Base-by-base conservation (phyloP, 2,797 vertebrate species). In the Dicrostonyx torquatus region DNA sequence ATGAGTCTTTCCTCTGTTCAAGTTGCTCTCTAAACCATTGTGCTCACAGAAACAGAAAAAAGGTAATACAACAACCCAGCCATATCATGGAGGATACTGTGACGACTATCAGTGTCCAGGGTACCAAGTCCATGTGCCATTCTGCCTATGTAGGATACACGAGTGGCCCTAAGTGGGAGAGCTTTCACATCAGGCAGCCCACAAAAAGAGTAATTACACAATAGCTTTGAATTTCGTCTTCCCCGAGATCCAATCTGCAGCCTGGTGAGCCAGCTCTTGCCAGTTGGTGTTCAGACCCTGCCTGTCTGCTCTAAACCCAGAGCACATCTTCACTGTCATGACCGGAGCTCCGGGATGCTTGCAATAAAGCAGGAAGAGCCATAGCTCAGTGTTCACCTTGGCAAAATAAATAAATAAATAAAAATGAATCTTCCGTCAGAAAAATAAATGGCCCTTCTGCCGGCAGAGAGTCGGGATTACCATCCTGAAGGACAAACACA, bases 361-460 rank as follows among this genome's bases (percentile, higher is more conserved):
- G 6, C 40, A 73, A 95, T 29, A 62, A 79, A 93, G 73, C 48
- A 50, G 4, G 14, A 64, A 62, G 68, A 48, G 53, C 68, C 70
- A 84, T 77, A 80, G 87, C 70, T 95, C 96, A 72, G 96, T 50
- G 53, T 91, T 90, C 85, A 76, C 90, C 95, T 94, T 87, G 85
- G 91, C 86, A 66, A 72, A 87, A 92, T 77, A 87, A 87, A 92
- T 64, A 89, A 90, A 93, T 68, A 94, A 95, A n/a, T 68, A 37
- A 93, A 76, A 90, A 93, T 58, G 84, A 91, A 70, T 90, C 82
- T 96, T 91, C 62, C 14, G 0, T 62, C 72, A 88, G 94, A 93
- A 95, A 95, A 97, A 96, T 83, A 95, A 95, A 96, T 89, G 91
- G 84, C 64, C 45, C 43, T 87, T 90, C 90, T 92, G 80, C 76